These are phyloP conservation scores for Craseonycteris thonglongyai DNA, from an alignment of 2,113 vertebrate species.

Conservation along the genomic window DNA sequence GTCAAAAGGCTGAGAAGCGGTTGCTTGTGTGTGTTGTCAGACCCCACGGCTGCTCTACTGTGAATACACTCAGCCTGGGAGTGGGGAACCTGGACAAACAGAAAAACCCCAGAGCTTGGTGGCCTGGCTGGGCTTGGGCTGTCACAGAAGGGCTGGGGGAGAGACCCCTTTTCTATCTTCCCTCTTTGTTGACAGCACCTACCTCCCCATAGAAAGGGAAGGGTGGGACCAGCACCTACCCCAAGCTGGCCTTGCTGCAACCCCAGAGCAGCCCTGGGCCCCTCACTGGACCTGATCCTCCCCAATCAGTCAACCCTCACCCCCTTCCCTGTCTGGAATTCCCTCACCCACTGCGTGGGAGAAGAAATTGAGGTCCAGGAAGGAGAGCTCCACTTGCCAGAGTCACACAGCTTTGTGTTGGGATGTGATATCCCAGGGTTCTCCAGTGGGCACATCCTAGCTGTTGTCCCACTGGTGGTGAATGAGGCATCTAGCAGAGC, in stretches of 20 bases:
- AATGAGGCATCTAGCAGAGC: background rate
- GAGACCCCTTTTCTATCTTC: background rate
- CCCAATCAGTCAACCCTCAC: fast-evolving
- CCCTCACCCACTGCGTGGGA: too few species aligned
- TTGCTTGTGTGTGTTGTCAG: too few species aligned
- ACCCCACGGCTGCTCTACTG: background rate
- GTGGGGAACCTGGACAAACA: background rate
- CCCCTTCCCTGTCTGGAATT: too few species aligned
- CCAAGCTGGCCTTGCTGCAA: background rate
- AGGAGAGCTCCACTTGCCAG: background rate
- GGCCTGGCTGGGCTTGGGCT: background rate
- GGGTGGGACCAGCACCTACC: background rate
- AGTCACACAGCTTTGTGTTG: background rate
- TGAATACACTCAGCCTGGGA: too few species aligned
- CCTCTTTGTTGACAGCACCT: background rate
- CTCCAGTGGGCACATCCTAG: background rate
- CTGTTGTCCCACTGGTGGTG: background rate
- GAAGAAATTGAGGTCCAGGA: background rate
- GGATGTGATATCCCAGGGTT: background rate
- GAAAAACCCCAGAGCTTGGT: too few species aligned
- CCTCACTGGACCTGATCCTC: too few species aligned
- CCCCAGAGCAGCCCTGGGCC: too few species aligned
- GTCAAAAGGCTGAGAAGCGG: too few species aligned
- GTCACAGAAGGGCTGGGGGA: background rate
- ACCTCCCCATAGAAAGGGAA: background rate